Evolutionary conservation across 2,888 invertebrate species (phyloP).

Genomic region (Epirrhoe tristata): DNA sequence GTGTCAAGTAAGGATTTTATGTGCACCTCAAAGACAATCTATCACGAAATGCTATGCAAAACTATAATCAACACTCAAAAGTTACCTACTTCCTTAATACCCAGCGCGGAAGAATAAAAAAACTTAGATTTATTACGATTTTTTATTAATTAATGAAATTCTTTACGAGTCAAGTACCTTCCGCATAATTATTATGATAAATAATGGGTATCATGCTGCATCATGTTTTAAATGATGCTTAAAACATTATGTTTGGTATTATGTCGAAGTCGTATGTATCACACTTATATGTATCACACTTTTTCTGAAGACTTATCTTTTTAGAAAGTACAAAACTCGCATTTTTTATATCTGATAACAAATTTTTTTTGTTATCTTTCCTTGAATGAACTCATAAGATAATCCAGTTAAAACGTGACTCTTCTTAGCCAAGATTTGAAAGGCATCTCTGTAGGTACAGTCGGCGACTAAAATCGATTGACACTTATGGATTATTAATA

Average conservation of each 20-base stretch:
- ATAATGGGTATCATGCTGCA: background rate
- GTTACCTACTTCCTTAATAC: conserved; percentile 15
- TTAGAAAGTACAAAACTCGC: too few species aligned
- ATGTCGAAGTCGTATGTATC: background rate
- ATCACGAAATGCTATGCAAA: background rate
- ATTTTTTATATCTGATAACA: too few species aligned
- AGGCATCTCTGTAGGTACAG: too few species aligned
- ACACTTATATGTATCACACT: too few species aligned
- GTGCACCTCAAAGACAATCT: too few species aligned
- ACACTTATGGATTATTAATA: too few species aligned
- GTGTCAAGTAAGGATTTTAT: background rate
- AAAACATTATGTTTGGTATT: background rate
- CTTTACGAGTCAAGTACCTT: conserved; percentile 19
- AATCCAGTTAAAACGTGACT: too few species aligned
- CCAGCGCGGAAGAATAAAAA: conserved; percentile 10
- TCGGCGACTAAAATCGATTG: too few species aligned
- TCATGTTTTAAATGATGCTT: background rate
- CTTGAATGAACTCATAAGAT: too few species aligned
- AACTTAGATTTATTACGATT: conserved; percentile 13
- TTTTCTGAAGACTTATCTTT: too few species aligned
- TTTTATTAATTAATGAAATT: conserved; percentile 19
- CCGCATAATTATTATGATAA: conserved; percentile 15
- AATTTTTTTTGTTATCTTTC: too few species aligned
- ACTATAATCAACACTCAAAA: background rate
- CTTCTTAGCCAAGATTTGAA: too few species aligned